These are phyloP conservation scores for Drosophila heteroneura DNA, from an alignment of 2,888 invertebrate genomes.

Conservation along the genomic window DNA sequence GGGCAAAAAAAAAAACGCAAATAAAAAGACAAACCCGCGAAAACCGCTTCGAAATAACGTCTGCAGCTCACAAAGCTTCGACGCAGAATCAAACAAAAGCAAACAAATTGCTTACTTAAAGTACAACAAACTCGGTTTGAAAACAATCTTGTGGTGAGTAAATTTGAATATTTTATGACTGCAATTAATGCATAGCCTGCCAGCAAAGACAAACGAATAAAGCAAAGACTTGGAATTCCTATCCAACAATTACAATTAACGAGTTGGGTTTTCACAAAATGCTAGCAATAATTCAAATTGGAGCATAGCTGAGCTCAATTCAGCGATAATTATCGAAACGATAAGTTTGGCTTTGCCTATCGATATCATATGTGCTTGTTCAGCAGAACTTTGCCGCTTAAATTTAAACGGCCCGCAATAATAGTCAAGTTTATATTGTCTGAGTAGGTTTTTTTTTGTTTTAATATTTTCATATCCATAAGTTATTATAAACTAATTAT, in stretches of 20 bases:
- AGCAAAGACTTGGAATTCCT: not conserved
- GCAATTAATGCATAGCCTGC: not conserved
- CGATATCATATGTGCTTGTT: not conserved
- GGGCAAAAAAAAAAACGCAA: slow-evolving; percentile 25
- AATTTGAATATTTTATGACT: not conserved
- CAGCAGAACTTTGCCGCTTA: slow-evolving; percentile 7
- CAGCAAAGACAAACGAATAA: not conserved
- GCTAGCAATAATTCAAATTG: slow-evolving; percentile 22
- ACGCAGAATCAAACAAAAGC: slow-evolving; percentile 54
- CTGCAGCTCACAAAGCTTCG: slow-evolving; percentile 45
- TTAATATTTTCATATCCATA: slow-evolving; percentile 31
- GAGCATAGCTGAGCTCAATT: not conserved
- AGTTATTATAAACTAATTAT: slow-evolving; percentile 7
- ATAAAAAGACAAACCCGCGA: slow-evolving; percentile 26
- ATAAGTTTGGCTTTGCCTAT: slow-evolving; percentile 17
- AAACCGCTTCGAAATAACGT: slow-evolving; percentile 49
- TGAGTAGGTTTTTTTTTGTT: slow-evolving; percentile 22
- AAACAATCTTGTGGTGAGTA: slow-evolving; percentile 7
- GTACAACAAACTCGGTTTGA: slow-evolving; percentile 27
- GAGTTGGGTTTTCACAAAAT: not conserved
- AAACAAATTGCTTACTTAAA: slow-evolving; percentile 32
- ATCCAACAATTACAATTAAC: not conserved
- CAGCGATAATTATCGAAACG: slow-evolving; percentile 28
- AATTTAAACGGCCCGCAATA: slow-evolving; percentile 1
- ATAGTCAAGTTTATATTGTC: slow-evolving; percentile 1